Conservation (phyloP, 1,140 invertebrate species). For the Drosophila subpulchrella region DNA sequence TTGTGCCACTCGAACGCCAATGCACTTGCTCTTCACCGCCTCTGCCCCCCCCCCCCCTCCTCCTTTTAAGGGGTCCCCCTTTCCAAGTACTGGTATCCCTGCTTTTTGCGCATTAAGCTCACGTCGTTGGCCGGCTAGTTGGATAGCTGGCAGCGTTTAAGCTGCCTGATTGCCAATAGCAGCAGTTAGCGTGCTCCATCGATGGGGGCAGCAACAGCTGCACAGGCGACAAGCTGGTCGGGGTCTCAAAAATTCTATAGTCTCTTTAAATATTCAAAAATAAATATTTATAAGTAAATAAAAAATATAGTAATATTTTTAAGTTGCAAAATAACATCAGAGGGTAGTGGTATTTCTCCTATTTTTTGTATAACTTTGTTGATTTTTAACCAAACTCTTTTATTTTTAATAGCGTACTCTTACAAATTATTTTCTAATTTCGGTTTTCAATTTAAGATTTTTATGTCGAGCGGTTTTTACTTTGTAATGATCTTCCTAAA, state of each 20-base stretch:
- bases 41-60: background rate
- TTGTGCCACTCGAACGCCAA: slow-evolving; percentile 70
- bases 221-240: slow-evolving; percentile 67
- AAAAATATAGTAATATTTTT: no score
- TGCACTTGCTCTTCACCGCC: slow-evolving; percentile 34
- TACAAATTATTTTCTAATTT: no score
- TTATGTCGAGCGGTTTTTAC: no score
- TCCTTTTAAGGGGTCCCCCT: background rate
- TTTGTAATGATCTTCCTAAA: no score
- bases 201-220: slow-evolving; percentile 58
- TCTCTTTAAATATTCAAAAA: background rate
- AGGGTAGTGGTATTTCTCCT: no score
- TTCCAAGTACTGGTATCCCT: slow-evolving; percentile 18
- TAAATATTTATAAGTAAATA: no score
- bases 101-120: slow-evolving; percentile 73
- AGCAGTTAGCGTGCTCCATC: slow-evolving; percentile 47
- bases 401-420: no score
- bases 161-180: slow-evolving; percentile 61
- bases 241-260: background rate
- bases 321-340: no score
- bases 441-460: no score
- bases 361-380: no score
- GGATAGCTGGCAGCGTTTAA: slow-evolving; percentile 43
- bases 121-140: slow-evolving; percentile 50
- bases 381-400: no score